These are phyloP conservation scores for Xestia c-nigrum DNA, from an alignment of 2,888 invertebrate species.

Conservation along the genomic window DNA sequence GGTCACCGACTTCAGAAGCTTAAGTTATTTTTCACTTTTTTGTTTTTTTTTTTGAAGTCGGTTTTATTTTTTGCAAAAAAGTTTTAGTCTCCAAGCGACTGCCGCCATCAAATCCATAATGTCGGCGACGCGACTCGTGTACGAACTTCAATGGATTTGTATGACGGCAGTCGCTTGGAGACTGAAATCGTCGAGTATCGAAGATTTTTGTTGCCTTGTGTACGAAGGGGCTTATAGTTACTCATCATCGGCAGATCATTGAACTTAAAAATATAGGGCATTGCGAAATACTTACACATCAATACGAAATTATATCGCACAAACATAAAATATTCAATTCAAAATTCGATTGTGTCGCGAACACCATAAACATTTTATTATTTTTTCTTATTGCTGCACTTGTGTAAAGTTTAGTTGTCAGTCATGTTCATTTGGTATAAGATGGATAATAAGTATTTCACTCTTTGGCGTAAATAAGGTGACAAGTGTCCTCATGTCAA, in stretches of 20 bases:
- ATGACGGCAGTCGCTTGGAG: too few species aligned
- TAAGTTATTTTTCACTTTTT: too few species aligned
- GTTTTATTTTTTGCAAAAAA: too few species aligned
- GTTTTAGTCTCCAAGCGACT: too few species aligned
- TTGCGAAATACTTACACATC: constrained; percentile 30
- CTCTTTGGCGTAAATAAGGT: constrained; percentile 17
- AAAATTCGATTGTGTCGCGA: constrained; percentile 35
- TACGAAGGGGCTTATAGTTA: too few species aligned
- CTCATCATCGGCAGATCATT: constrained; percentile 30
- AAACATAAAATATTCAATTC: constrained; percentile 37
- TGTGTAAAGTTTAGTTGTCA: constrained; percentile 4
- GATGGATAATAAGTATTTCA: neutral
- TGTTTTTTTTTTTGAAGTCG: too few species aligned
- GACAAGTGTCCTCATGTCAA: constrained; percentile 33
- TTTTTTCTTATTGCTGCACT: constrained; percentile 31
- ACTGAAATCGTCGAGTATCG: too few species aligned
- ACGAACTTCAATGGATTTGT: too few species aligned
- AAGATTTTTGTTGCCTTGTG: too few species aligned
- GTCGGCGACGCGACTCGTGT: too few species aligned
- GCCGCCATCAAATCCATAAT: too few species aligned
- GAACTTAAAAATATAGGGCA: constrained; percentile 33
- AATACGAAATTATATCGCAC: constrained; percentile 12
- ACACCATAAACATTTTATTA: constrained; percentile 45
- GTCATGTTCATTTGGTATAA: constrained; percentile 9
- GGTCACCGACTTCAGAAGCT: too few species aligned